Percentiles rank a stretch among this genome's conserved stretches.
Evolutionary conservation across 2,797 vertebrate species (phyloP).

Genomic region (Myotis planiceps): DNA sequence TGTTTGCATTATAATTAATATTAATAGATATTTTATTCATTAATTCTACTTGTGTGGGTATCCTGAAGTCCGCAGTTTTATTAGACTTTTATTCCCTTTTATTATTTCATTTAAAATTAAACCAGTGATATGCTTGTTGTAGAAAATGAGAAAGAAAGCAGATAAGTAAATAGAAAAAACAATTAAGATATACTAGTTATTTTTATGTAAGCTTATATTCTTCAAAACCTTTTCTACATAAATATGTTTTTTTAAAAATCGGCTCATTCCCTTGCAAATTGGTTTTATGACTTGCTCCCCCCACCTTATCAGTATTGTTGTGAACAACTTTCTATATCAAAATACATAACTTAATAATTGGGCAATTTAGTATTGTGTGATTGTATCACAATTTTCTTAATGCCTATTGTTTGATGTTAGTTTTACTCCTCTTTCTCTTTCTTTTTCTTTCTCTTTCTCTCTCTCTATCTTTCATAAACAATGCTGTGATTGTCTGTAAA

Average conservation of each 20-base stretch:
- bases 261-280: neutral
- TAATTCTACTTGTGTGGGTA: neutral
- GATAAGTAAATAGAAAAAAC: neutral
- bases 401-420: neutral
- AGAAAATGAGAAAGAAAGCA: constrained; percentile 23
- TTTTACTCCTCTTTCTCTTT: neutral
- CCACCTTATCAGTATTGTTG: neutral
- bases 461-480: neutral
- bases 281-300: neutral
- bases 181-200: neutral
- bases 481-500: neutral
- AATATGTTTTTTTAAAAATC: neutral
- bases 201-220: neutral
- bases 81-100: neutral
- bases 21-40: neutral
- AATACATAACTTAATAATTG: neutral
- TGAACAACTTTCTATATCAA: neutral
- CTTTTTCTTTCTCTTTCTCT: neutral
- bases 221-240: neutral
- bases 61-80: neutral
- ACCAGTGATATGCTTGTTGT: neutral
- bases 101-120: neutral
- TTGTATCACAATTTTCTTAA: neutral
- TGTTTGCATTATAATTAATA: neutral
- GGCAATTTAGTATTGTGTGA: neutral